These are phyloP conservation scores for Ceratina calcarata DNA, from an alignment of 1,140 invertebrate genomes.

Conservation along the genomic window DNA sequence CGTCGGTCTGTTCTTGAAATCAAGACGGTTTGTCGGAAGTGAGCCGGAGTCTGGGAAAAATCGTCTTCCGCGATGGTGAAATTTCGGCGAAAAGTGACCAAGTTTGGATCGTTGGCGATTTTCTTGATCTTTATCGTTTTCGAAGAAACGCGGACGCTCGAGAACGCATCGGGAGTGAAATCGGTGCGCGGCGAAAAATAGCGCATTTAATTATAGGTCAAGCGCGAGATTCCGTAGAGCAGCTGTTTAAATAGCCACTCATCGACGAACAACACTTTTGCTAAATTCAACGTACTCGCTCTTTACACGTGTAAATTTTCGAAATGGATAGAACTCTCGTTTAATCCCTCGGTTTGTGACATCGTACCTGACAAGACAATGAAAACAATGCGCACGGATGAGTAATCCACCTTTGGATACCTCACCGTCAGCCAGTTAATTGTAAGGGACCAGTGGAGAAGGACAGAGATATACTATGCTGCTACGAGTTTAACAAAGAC, in stretches of 20 bases:
- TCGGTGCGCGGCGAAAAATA: conserved; percentile 52
- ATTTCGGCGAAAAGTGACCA: background rate
- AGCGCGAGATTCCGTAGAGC: conserved; percentile 36
- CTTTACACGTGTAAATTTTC: too few relatives aligned
- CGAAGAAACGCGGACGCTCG: conserved; percentile 9
- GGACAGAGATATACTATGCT: too few relatives aligned
- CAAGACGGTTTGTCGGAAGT: too few relatives aligned
- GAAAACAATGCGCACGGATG: conserved; percentile 63
- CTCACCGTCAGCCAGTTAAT: conserved; percentile 32
- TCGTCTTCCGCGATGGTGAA: too few relatives aligned
- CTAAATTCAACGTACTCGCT: background rate
- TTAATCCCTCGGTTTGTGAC: background rate
- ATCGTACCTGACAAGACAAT: conserved; percentile 52
- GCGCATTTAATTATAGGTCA: conserved; percentile 61
- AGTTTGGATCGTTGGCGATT: too few relatives aligned
- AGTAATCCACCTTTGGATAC: conserved; percentile 60
- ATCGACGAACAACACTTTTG: background rate
- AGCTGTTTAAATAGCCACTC: conserved; percentile 31
- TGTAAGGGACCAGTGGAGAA: conserved; percentile 15
- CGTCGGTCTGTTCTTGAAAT: too few relatives aligned
- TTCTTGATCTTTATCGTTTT: background rate
- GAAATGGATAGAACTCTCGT: background rate
- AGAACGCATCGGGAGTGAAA: conserved; percentile 17
- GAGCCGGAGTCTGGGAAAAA: background rate
- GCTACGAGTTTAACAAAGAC: background rate